Base-by-base conservation (phyloP, 2,797 vertebrate genomes). In the Sitta carolinensis region DNA sequence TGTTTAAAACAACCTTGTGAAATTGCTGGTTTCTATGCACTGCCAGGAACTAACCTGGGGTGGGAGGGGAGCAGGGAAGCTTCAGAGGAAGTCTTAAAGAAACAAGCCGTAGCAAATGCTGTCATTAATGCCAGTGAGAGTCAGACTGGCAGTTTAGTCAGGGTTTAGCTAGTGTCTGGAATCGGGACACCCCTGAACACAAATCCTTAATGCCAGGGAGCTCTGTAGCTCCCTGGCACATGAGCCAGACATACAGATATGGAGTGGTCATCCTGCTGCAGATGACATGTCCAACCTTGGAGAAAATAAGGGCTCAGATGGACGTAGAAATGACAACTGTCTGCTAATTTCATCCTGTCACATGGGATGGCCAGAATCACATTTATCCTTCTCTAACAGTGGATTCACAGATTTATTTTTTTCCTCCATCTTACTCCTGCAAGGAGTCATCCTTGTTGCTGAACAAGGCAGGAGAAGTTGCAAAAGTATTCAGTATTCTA, bases 211-310 rank as follows among this genome's bases (percentile, higher is more conserved):
- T 47, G 38, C 54, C 68, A 72, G 38, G 22, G 21, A 67, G 21
- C 43, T 84, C 55, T 30, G 26, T 43, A 78, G n/a, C 38, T 74
- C 45, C 18, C 32, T 40, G 42, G 21, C 29, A 47, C 61, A 61
- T 50, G 73, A 87, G 25, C 34, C 73, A 64, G 32, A 34, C 27
- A 4, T 29, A 30, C 6, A 36, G 82, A 54, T 18, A 8, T 4
- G 40, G 61, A 25, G 27, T 9, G 21, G 11, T n/a, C 63, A 4
- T 68, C 42, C 45, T 74, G 52, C 59, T 5, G 0, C 0, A 0
- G 14, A 5, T n/a, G 23, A 11, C 19, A 10, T 2, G 4, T 51
- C 51, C 72, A 66, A 36, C 55, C 22, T 82, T 36, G 48, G 15
- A 76, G 14, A 89, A 32, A 76, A 59, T 9, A 55, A 54, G 19